Base-by-base conservation (phyloP, 2,888 invertebrate genomes). In the Eueremaeus valkanovi region DNA sequence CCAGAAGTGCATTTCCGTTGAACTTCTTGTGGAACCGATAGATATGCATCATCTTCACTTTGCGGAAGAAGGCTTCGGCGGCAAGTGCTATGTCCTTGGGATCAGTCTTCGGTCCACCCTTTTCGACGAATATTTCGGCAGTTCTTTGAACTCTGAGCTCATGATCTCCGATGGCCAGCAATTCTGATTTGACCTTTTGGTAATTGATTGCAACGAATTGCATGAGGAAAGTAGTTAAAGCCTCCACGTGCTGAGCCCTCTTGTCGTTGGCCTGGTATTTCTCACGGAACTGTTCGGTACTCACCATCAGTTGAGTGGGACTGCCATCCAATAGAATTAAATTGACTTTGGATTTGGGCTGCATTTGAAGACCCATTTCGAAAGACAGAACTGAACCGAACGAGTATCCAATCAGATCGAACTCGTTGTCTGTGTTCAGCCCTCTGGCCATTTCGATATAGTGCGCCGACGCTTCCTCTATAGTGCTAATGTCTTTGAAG, bases 371-470 rank as follows among this genome's bases (percentile, higher is more conserved):
- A 33, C 92, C 92, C 90, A 98, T 96, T 86, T 97, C 97, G 83
- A 95, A 93, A 24, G 95, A 95, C 45, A 98, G 91, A 80, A 91
- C 89, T 58, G 94, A 93, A 78, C 99, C 98, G 84, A 93, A 97
- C 0, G 97, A 98, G 85, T 99, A 98, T 1, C 97, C 98, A 63
- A 92, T 89, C 78, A 99, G 85, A 73, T 89, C 88, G 86, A 93
- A 96, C 42, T 16, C 58, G 3, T 96, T 95, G 78, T 94, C 92
- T 76, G 86, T 84, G 11, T 89, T 88, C 68, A 91, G 85, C 73
- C 87, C 86, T 82, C 89, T 89, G 81, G 96, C 88, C 83, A 91
- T 88, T 83, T 87, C 73, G 40, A 78, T 66, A 31, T 76, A 78
- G 49, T 73, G 75, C 11, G 75, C 51, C 27, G 75, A 76, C 1